Evolutionary conservation across 2,797 vertebrate genomes (phyloP).

Genomic region (Semaprochilodus insignis): DNA sequence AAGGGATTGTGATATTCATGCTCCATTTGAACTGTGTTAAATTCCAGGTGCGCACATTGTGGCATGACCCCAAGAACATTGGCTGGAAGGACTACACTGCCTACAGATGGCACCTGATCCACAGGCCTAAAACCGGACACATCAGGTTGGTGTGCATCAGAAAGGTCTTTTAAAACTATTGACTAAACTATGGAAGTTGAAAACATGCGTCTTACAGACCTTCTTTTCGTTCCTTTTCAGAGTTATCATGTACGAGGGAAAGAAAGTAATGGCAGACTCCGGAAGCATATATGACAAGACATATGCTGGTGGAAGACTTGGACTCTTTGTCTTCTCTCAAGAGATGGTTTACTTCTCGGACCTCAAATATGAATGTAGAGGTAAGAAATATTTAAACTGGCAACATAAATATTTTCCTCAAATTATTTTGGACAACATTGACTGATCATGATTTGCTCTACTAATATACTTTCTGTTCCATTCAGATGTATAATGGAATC

Average conservation of each 20-base stretch:
- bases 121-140: conserved; percentile 95
- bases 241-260: conserved; percentile 98
- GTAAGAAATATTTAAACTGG: conserved; percentile 70
- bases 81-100: conserved; percentile 99
- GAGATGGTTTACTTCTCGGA: conserved; percentile 99
- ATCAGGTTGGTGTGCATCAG: conserved; percentile 84
- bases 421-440: not conserved
- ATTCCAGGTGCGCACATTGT: conserved; percentile 92
- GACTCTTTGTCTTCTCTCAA: conserved; percentile 98
- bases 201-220: not conserved
- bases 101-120: conserved; percentile 97
- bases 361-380: conserved; percentile 99
- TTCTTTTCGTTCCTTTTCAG: conserved; percentile 70
- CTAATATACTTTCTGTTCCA: conserved; percentile 42
- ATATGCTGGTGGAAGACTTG: conserved; percentile 94
- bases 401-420: too few relatives aligned
- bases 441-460: too few relatives aligned
- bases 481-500: conserved; percentile 89
- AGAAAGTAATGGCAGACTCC: conserved; percentile 98
- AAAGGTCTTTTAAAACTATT: not conserved
- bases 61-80: conserved; percentile 97
- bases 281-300: conserved; percentile 97
- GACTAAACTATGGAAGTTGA: not conserved
- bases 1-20: conserved; percentile 37
- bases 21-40: conserved; percentile 39